phyloP scores from a whole-genome alignment of 2,113 vertebrate genomes.

The Prionailurus bengalensis region DNA sequence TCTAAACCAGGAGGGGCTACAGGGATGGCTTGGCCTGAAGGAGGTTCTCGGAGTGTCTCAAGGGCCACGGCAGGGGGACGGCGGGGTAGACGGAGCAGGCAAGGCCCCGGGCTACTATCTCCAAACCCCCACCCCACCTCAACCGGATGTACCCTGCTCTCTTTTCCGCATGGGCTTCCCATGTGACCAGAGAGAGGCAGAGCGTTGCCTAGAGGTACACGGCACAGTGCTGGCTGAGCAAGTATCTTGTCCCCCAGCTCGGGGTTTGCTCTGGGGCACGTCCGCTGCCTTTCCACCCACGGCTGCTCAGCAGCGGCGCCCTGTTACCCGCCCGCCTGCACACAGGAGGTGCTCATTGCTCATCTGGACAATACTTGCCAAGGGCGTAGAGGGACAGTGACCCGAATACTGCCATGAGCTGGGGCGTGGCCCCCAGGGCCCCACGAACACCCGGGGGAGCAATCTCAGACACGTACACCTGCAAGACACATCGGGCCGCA shows the following conservation, averaged over 20 bases:
- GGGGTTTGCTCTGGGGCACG: not conserved
- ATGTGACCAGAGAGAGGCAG: fast-evolving
- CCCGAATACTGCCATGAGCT: conserved; percentile 96
- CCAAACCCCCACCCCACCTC: fast-evolving
- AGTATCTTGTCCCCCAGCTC: not conserved
- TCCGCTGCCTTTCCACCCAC: fast-evolving
- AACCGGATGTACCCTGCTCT: not conserved
- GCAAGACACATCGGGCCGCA: not conserved
- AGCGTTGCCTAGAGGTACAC: fast-evolving
- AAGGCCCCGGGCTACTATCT: not conserved
- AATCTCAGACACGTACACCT: conserved; percentile 98
- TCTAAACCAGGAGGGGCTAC: not conserved
- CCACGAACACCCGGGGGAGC: conserved; percentile 93
- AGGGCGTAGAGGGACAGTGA: conserved; percentile 92
- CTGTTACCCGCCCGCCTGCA: not conserved
- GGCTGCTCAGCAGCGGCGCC: not conserved
- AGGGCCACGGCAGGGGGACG: not conserved
- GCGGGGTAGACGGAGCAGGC: not conserved
- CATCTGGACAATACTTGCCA: conserved; percentile 85
- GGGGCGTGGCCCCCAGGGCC: conserved; percentile 93
- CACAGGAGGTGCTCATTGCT: fast-evolving
- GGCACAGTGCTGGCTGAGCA: fast-evolving
- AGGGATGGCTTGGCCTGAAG: not conserved
- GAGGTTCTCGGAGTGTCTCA: not conserved
- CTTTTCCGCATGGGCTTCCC: too few species aligned